A percentile compares a stretch with the other conserved stretches of the same genome.
phyloP scores from a whole-genome alignment of 2,113 vertebrate species.

The Oreotrochilus melanogaster region DNA sequence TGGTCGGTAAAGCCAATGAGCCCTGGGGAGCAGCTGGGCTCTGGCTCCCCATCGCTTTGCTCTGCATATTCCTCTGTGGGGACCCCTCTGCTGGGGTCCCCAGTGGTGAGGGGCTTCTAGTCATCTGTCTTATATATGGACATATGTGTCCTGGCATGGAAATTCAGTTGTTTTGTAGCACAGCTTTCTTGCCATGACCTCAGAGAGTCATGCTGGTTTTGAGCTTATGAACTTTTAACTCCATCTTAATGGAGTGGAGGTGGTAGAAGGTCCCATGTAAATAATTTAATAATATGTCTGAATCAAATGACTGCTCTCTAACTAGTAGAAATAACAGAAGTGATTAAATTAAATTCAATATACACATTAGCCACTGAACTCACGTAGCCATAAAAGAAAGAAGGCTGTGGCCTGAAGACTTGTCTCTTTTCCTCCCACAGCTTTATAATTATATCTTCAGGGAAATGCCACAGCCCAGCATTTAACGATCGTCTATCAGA shows the following conservation, averaged over 20 bases:
- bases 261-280: constrained; percentile 51
- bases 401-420: constrained; percentile 55
- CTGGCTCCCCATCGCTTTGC: fast-evolving
- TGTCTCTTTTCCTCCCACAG: constrained; percentile 53
- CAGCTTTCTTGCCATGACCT: background rate
- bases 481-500: constrained; percentile 63
- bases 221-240: constrained; percentile 54
- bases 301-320: constrained; percentile 58
- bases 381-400: constrained; percentile 51
- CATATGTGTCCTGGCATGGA: background rate
- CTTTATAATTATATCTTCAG: constrained; percentile 63
- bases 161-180: background rate
- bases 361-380: constrained; percentile 66
- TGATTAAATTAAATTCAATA: constrained; percentile 65
- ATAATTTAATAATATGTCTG: constrained; percentile 59
- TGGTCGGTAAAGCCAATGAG: background rate
- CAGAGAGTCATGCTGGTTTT: background rate
- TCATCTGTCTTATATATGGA: background rate
- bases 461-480: constrained; percentile 69
- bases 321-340: constrained; percentile 67
- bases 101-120: background rate
- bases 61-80: background rate
- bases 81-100: background rate
- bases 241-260: constrained; percentile 37
- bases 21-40: background rate